phyloP scores from a whole-genome alignment of 2,888 invertebrate species.

The Pandemis cinnamomeana region DNA sequence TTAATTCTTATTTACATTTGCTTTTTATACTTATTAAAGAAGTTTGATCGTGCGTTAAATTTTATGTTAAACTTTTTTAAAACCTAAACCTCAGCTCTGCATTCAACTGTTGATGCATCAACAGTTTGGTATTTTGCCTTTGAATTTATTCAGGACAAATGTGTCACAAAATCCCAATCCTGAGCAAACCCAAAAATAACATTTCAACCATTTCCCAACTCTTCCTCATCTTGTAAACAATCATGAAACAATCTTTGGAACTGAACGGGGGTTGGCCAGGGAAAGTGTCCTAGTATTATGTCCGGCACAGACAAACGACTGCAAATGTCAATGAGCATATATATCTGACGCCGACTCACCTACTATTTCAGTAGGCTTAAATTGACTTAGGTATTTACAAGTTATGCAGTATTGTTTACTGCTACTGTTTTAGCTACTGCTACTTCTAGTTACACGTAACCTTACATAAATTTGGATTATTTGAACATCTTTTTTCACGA shows the following conservation, averaged over 20 bases:
- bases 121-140: no score
- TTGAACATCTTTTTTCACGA: constrained; percentile 65
- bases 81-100: no score
- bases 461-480: constrained; percentile 1
- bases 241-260: constrained; percentile 78
- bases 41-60: no score
- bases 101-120: no score
- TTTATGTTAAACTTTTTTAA: no score
- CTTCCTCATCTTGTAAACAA: constrained; percentile 66
- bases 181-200: constrained; percentile 14
- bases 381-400: no score
- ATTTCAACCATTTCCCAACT: constrained; percentile 50
- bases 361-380: no score
- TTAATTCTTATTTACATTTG: no score
- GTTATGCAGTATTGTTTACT: no score
- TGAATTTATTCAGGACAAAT: not conserved
- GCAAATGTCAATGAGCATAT: constrained; percentile 54
- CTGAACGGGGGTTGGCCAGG: constrained; percentile 79
- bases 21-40: no score
- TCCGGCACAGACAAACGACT: constrained; percentile 75
- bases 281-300: constrained; percentile 68
- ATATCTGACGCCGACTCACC: no score
- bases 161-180: constrained; percentile 9
- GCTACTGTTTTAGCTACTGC: not conserved
- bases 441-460: not conserved